Percentiles rank a stretch among this genome's conserved stretches.
Evolutionary conservation across 37 sponge, comb jelly and placozoan species (phyloP).

Genomic region (Ianthella basta): DNA sequence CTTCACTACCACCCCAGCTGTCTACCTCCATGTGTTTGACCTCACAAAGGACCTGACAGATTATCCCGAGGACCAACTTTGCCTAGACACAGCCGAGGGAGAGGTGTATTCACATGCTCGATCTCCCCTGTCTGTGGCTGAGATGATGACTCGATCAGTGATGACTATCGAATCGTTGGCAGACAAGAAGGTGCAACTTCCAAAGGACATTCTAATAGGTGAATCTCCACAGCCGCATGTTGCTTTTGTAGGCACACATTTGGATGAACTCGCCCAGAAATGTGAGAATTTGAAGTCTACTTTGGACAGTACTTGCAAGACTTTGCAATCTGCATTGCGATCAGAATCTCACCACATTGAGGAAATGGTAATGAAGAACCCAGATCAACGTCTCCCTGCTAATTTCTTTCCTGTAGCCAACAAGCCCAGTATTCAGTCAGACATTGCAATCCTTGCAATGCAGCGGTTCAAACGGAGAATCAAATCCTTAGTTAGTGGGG

Average conservation of each 20-base stretch:
- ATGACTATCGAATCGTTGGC: constrained; percentile 5
- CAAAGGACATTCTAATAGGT: neutral
- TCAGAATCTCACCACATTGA: too few relatives aligned
- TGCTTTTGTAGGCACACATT: neutral
- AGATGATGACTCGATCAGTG: constrained; percentile 7
- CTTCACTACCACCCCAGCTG: constrained; percentile 2
- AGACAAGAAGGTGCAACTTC: neutral
- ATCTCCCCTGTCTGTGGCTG: neutral
- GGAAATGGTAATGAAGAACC: too few relatives aligned
- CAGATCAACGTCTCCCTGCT: too few relatives aligned
- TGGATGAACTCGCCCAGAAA: neutral
- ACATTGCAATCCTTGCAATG: too few relatives aligned
- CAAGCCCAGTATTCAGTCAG: too few relatives aligned
- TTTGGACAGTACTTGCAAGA: too few relatives aligned
- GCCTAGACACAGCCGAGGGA: neutral
- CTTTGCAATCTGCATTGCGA: too few relatives aligned
- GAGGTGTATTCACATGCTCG: neutral
- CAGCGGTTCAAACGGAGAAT: neutral
- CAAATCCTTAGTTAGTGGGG: neutral
- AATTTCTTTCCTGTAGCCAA: too few relatives aligned
- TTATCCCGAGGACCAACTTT: neutral
- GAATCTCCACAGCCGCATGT: neutral
- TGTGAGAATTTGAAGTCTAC: neutral
- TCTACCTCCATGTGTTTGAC: constrained; percentile 17
- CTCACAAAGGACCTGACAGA: neutral